These are phyloP conservation scores for Mythimna vitellina DNA, from an alignment of 2,888 invertebrate genomes.

Conservation along the genomic window DNA sequence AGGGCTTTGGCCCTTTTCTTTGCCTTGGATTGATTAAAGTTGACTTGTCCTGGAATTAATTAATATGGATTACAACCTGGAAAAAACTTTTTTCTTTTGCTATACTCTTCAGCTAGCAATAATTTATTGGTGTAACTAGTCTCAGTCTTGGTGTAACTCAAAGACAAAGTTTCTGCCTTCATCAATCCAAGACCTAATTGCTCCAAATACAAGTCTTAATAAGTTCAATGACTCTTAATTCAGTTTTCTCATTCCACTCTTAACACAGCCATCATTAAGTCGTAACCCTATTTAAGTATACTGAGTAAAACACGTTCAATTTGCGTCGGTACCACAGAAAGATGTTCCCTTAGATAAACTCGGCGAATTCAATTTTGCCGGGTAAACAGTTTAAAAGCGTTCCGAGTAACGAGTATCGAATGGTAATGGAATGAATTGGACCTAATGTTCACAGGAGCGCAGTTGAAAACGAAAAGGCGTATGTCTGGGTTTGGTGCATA, in stretches of 20 bases:
- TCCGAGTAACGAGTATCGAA: slow-evolving; percentile 77
- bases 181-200: background rate
- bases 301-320: slow-evolving; percentile 60
- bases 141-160: no score
- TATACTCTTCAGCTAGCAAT: no score
- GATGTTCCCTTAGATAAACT: slow-evolving; percentile 65
- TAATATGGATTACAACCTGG: no score
- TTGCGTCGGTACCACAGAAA: slow-evolving; percentile 60
- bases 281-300: slow-evolving; percentile 63
- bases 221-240: slow-evolving; percentile 38
- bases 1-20: no score
- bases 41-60: no score
- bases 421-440: slow-evolving; percentile 80
- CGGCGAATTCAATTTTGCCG: slow-evolving; percentile 71
- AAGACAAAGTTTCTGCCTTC: background rate
- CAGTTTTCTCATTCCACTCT: slow-evolving; percentile 39
- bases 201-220: background rate
- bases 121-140: background rate
- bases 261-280: slow-evolving; percentile 62
- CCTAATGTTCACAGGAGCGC: slow-evolving; percentile 71
- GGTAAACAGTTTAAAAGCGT: slow-evolving; percentile 77
- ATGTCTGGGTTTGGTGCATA: slow-evolving; percentile 24
- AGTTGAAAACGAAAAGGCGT: slow-evolving; percentile 29
- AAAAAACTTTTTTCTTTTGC: background rate
- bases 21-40: no score